These are phyloP conservation scores for Cheilosia pagana DNA, from an alignment of 2,888 invertebrate species.

Conservation along the genomic window DNA sequence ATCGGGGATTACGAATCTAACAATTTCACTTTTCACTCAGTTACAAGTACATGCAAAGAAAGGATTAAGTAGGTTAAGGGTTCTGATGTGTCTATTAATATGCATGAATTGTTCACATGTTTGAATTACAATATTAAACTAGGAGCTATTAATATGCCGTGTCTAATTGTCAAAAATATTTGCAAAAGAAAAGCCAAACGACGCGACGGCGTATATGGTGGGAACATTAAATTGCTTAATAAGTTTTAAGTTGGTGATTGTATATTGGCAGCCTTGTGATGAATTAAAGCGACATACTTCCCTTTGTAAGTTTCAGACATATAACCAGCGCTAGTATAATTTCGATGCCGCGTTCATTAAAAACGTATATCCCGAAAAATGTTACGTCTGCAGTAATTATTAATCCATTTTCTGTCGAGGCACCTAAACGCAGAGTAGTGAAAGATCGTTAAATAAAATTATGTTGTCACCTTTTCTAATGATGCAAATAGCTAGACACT, in stretches of 20 bases:
- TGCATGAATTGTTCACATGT: conserved; percentile 1
- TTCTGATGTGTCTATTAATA: conserved; percentile 1
- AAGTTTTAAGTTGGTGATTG: too few species aligned
- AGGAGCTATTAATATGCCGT: conserved; percentile 17
- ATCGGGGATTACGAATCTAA: conserved; percentile 36
- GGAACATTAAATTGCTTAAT: too few species aligned
- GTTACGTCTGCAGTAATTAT: too few species aligned
- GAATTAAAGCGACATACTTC: too few species aligned
- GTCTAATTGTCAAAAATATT: conserved; percentile 27
- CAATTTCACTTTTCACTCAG: conserved; percentile 23
- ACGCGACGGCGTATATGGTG: too few species aligned
- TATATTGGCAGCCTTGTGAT: too few species aligned
- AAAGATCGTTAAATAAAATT: background rate
- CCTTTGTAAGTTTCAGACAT: too few species aligned
- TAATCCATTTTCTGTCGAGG: too few species aligned
- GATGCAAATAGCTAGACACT: background rate
- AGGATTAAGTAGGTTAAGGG: conserved; percentile 37
- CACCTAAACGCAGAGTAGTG: background rate
- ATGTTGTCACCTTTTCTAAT: conserved; percentile 15
- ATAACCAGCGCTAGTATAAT: too few species aligned
- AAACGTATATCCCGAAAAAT: too few species aligned
- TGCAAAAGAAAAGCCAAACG: background rate
- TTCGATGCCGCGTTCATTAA: too few species aligned
- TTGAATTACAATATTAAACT: background rate
- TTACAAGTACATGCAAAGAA: conserved; percentile 6